Evolutionary conservation across 2,888 invertebrate species (phyloP).

Genomic region (Pachycephus smyrnensis): DNA sequence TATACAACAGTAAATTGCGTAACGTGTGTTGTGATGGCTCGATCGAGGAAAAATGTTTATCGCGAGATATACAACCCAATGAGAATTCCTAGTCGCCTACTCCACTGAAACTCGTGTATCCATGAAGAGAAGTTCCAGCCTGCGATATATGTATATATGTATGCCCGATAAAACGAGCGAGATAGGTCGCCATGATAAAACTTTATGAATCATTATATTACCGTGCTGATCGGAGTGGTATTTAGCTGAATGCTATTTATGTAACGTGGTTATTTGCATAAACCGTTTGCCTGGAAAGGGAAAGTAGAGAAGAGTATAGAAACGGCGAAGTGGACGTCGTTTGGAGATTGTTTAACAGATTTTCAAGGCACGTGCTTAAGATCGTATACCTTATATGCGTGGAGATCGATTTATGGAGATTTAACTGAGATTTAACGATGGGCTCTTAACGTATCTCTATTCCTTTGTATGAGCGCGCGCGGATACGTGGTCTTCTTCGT

Average conservation of each 20-base stretch:
- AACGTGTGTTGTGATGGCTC: background rate
- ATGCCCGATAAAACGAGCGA: background rate
- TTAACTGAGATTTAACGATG: background rate
- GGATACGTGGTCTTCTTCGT: background rate
- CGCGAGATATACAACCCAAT: background rate
- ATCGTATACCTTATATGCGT: background rate
- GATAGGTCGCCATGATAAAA: conserved; percentile 3
- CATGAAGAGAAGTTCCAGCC: background rate
- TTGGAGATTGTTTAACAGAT: background rate
- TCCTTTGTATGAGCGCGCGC: background rate
- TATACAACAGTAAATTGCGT: background rate
- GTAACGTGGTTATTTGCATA: conserved; percentile 4
- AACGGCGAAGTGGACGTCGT: background rate
- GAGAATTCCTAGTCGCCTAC: background rate
- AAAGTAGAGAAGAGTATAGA: conserved; percentile 6
- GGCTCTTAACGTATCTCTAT: background rate
- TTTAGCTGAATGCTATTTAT: background rate
- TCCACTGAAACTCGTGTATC: background rate
- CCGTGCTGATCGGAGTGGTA: background rate
- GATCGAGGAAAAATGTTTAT: background rate
- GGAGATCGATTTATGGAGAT: background rate
- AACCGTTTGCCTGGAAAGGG: conserved; percentile 3
- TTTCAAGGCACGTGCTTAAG: background rate
- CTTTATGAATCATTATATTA: conserved; percentile 7
- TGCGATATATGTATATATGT: background rate